phyloP scores from a whole-genome alignment of 2,797 vertebrate genomes.

The Gadopsis bispinosus region DNA sequence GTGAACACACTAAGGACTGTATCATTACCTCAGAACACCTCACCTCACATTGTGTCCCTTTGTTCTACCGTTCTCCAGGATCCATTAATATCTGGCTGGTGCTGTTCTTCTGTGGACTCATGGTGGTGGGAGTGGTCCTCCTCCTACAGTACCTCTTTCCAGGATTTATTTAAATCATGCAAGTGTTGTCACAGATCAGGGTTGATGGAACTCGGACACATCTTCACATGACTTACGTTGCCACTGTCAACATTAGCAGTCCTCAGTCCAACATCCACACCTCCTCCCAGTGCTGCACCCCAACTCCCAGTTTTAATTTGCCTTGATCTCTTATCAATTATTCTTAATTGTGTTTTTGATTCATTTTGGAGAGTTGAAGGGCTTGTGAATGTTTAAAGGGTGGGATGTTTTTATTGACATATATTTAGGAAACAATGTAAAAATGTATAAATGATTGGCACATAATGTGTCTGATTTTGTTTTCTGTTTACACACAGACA shows the following conservation, averaged over 20 bases:
- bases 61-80: conserved; percentile 74
- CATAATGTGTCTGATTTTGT: conserved; percentile 28
- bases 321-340: conserved; percentile 33
- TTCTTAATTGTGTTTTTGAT: conserved; percentile 22
- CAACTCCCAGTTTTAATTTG: conserved; percentile 30
- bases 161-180: conserved; percentile 61
- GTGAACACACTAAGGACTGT: background rate
- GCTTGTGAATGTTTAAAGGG: conserved; percentile 36
- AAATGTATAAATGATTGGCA: conserved; percentile 45
- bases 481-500: conserved; percentile 15
- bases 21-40: background rate
- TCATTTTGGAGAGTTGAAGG: conserved; percentile 13
- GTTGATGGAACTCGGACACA: background rate
- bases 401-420: conserved; percentile 60
- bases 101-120: conserved; percentile 87
- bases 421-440: conserved; percentile 66
- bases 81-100: conserved; percentile 91
- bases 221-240: conserved; percentile 1
- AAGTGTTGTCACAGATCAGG: background rate
- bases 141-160: conserved; percentile 87
- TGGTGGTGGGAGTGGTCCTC: conserved; percentile 87
- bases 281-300: background rate
- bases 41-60: background rate
- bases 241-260: background rate
- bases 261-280: conserved; percentile 4